These are phyloP conservation scores for Augiades crinisus DNA, from an alignment of 2,888 invertebrate species.

Conservation along the genomic window DNA sequence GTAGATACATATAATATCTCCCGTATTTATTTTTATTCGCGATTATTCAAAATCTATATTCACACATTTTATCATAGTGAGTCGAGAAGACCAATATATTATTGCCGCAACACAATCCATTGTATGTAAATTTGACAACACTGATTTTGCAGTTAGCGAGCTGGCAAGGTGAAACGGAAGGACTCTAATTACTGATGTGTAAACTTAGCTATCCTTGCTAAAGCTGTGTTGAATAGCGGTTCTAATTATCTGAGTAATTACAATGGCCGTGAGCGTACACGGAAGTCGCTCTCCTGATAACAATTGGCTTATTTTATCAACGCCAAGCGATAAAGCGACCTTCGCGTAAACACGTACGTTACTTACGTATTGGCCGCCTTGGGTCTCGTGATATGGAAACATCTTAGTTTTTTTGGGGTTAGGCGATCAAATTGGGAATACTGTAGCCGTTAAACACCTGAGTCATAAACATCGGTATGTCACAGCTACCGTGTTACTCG, in stretches of 20 bases:
- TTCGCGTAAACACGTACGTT: slow-evolving; percentile 46
- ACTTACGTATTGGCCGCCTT: slow-evolving; percentile 33
- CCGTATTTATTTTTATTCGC: too few relatives aligned
- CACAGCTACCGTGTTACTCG: too few relatives aligned
- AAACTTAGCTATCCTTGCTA: slow-evolving; percentile 29
- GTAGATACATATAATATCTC: too few relatives aligned
- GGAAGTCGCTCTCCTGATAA: slow-evolving; percentile 72
- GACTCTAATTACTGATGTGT: slow-evolving; percentile 24
- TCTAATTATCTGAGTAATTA: slow-evolving; percentile 50
- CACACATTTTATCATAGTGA: too few relatives aligned
- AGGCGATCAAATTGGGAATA: slow-evolving; percentile 2
- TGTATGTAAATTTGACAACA: slow-evolving; percentile 25
- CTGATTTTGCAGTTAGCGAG: slow-evolving; percentile 22
- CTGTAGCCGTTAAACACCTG: neutral
- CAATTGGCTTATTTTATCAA: slow-evolving; percentile 69
- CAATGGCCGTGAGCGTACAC: slow-evolving; percentile 63
- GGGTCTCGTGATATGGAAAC: slow-evolving; percentile 30
- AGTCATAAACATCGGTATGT: too few relatives aligned
- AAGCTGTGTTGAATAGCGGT: slow-evolving; percentile 38
- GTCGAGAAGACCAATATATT: slow-evolving; percentile 1
- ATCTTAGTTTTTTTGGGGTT: slow-evolving; percentile 16
- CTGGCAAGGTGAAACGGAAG: slow-evolving; percentile 26
- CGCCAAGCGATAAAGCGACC: slow-evolving; percentile 57
- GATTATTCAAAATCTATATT: too few relatives aligned
- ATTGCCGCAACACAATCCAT: neutral